Evolutionary conservation across 1,140 invertebrate genomes (phyloP).

Genomic region (Holcopasites calliopsidis): DNA sequence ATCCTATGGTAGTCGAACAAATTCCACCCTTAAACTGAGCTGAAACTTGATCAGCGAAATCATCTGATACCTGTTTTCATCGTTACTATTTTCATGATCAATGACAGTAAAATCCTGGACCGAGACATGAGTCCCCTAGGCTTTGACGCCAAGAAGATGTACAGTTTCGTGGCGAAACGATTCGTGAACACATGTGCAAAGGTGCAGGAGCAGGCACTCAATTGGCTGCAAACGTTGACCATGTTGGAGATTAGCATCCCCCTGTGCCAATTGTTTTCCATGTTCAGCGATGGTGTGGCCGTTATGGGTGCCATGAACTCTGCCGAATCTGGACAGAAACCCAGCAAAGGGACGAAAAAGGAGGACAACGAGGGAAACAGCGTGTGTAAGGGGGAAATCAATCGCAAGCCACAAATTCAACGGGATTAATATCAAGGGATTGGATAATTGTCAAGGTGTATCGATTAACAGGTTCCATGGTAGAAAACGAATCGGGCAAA

Average conservation of each 20-base stretch:
- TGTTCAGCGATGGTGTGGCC: constrained; percentile 91
- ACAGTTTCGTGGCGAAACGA: constrained; percentile 94
- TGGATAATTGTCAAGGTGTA: not conserved
- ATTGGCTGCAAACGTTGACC: constrained; percentile 97
- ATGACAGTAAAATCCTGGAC: constrained; percentile 95
- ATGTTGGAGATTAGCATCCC: constrained; percentile 94
- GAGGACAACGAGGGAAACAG: constrained; percentile 70
- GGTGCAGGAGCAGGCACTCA: constrained; percentile 95
- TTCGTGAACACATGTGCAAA: constrained; percentile 92
- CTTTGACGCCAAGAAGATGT: constrained; percentile 96
- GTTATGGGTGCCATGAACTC: constrained; percentile 82
- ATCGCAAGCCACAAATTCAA: too few species aligned
- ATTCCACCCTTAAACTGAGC: not conserved
- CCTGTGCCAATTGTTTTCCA: constrained; percentile 90
- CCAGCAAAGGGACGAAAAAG: constrained; percentile 75
- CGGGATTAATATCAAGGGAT: not conserved
- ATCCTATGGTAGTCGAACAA: constrained; percentile 85
- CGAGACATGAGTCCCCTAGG: constrained; percentile 96
- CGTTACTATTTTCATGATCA: not conserved
- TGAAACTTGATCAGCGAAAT: not conserved
- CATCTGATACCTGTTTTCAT: not conserved
- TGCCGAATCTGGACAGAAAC: constrained; percentile 77
- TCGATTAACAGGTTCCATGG: constrained; percentile 79
- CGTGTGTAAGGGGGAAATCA: constrained; percentile 79
- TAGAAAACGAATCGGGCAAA: constrained; percentile 85